Evolutionary conservation across 2,797 vertebrate species (phyloP).

Genomic region (Poeciliopsis gracilis): DNA sequence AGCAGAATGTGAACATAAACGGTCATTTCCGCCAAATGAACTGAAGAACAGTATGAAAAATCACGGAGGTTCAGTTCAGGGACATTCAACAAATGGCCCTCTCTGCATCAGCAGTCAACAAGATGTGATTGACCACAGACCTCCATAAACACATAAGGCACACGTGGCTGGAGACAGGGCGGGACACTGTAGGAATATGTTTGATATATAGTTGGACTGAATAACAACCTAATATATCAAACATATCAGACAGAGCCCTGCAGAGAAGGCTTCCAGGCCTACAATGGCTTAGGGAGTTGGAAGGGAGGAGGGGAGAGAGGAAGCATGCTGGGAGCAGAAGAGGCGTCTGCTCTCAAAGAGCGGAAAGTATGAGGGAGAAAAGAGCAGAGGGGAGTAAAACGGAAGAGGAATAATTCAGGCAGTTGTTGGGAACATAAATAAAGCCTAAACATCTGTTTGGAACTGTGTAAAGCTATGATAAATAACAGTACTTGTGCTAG

Average conservation of each 20-base stretch:
- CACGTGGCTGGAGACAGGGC: slow-evolving; percentile 93
- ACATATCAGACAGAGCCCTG: slow-evolving; percentile 99
- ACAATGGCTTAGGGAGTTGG: slow-evolving; percentile 76
- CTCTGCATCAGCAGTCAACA: slow-evolving; percentile 50
- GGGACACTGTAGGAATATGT: slow-evolving; percentile 99
- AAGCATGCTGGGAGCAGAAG: slow-evolving; percentile 71
- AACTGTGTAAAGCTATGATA: slow-evolving; percentile 5
- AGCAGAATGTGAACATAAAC: slow-evolving; percentile 28
- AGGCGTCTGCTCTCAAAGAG: slow-evolving; percentile 43
- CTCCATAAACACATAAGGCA: slow-evolving; percentile 79
- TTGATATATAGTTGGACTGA: slow-evolving; percentile 99
- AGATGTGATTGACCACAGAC: slow-evolving; percentile 59
- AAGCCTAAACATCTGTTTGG: slow-evolving; percentile 19
- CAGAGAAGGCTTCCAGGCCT: slow-evolving; percentile 94
- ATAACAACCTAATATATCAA: slow-evolving; percentile 99
- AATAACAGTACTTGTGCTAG: slow-evolving; percentile 3
- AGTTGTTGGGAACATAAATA: slow-evolving; percentile 31
- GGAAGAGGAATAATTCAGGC: slow-evolving; percentile 34
- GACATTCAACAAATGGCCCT: slow-evolving; percentile 44
- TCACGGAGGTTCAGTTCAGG: slow-evolving; percentile 41
- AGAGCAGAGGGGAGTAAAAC: slow-evolving; percentile 41
- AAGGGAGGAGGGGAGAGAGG: slow-evolving; percentile 15
- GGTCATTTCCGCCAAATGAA: slow-evolving; percentile 16
- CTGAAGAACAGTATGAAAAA: slow-evolving; percentile 26
- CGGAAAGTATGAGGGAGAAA: slow-evolving; percentile 46